Percentiles rank a stretch among this genome's conserved stretches.
Conservation (phyloP, 2,113 vertebrate species). For the Lagopus leucura region DNA sequence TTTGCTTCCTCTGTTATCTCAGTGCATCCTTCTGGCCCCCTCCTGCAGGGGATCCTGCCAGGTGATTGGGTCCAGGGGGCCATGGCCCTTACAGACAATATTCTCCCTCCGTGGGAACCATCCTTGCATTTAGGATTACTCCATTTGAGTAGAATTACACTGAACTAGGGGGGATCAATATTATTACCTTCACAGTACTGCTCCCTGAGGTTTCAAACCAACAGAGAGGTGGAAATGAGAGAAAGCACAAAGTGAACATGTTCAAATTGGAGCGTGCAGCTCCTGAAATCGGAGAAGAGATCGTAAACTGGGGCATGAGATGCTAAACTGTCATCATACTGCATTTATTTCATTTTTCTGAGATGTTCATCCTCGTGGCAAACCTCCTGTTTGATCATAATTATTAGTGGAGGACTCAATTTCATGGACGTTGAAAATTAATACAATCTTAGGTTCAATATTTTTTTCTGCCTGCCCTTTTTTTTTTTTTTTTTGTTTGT, state of each 20-base stretch:
- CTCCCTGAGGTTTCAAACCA: background rate
- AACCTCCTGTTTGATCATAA: background rate
- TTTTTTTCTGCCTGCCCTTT: background rate
- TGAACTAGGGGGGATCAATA: background rate
- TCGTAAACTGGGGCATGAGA: background rate
- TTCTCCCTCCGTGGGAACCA: background rate
- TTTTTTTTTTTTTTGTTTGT: background rate
- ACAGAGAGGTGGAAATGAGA: background rate
- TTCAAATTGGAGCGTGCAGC: background rate
- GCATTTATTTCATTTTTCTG: background rate
- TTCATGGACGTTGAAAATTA: background rate
- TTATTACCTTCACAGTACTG: background rate
- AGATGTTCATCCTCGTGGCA: background rate
- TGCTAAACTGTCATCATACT: background rate
- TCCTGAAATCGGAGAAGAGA: background rate
- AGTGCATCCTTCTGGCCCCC: background rate
- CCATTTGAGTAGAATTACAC: background rate
- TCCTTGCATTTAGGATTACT: background rate
- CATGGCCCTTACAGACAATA: background rate
- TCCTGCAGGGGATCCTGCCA: background rate
- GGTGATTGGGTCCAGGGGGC: background rate
- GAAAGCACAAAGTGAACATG: background rate
- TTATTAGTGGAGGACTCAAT: background rate
- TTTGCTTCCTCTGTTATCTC: background rate
- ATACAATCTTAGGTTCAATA: background rate